Conservation (phyloP, 2,888 invertebrate genomes). For the Diabrotica balteata region DNA sequence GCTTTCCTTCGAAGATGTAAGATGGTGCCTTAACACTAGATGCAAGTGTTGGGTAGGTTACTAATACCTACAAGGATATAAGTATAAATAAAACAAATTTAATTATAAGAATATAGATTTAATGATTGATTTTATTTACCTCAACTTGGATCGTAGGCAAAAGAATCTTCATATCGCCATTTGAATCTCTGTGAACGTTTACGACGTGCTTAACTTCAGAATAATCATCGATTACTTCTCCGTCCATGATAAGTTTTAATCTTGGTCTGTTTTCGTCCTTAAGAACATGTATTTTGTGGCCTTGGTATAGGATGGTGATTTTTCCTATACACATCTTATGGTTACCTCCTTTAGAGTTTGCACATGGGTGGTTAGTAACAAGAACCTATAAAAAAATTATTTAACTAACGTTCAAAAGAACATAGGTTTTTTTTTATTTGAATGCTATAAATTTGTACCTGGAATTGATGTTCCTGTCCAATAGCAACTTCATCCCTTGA, state of each 20-base stretch:
- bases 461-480: conserved; percentile 63
- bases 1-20: conserved; percentile 71
- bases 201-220: conserved; percentile 68
- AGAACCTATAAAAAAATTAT: conserved; percentile 63
- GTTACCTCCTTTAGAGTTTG: conserved; percentile 55
- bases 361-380: conserved; percentile 75
- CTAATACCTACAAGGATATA: conserved; percentile 52
- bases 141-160: conserved; percentile 77
- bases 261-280: conserved; percentile 47
- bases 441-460: conserved; percentile 52
- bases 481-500: conserved; percentile 67
- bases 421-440: neutral
- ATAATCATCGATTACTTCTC: conserved; percentile 51
- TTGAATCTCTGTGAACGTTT: conserved; percentile 64
- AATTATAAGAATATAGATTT: neutral
- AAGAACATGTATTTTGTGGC: conserved; percentile 63
- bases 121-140: conserved; percentile 56
- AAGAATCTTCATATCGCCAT: conserved; percentile 66
- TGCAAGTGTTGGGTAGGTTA: conserved; percentile 61
- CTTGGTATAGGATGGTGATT: conserved; percentile 72
- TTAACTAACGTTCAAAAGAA: conserved; percentile 15
- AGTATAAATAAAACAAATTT: neutral
- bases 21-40: conserved; percentile 73
- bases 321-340: conserved; percentile 68
- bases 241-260: conserved; percentile 62